phyloP scores from a whole-genome alignment of 1,140 invertebrate genomes.

The Bombyx mori region ASM3026992v2 NC_085133.1:1488501-1489000 shows the following conservation, averaged over 20 bases:
- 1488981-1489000: no score
- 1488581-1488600: not conserved
- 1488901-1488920: no score
- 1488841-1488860: no score
- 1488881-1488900: no score
- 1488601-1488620: slow-evolving; percentile 8
- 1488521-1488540: slow-evolving; percentile 21
- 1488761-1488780: no score
- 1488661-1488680: slow-evolving; percentile 13
- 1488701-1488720: slow-evolving; percentile 20
- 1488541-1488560: slow-evolving; percentile 24
- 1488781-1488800: not conserved
- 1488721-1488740: slow-evolving; percentile 11
- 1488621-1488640: slow-evolving; percentile 19
- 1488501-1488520: slow-evolving; percentile 12
- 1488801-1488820: no score
- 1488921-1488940: no score
- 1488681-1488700: slow-evolving; percentile 18
- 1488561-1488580: slow-evolving; percentile 2
- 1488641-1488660: slow-evolving; percentile 18
- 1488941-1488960: no score
- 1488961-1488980: no score
- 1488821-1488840: no score
- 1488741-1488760: not conserved
- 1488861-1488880: no score